Evolutionary conservation across 2,888 invertebrate genomes (phyloP).

Genomic region (Drosophila borealis): DNA sequence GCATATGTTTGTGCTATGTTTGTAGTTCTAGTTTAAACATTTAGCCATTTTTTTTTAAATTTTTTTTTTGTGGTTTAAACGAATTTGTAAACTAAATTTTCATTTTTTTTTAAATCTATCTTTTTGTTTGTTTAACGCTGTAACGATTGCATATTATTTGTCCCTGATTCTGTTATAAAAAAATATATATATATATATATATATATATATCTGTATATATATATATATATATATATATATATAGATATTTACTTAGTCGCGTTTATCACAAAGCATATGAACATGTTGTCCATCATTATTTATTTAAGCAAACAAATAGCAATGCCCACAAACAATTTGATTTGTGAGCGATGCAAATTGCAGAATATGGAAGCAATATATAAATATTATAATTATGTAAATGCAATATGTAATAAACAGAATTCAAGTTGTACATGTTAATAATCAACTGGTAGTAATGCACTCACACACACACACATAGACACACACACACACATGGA

Average conservation of each 20-base stretch:
- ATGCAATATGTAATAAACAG: conserved; percentile 46
- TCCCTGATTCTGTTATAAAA: conserved; percentile 9
- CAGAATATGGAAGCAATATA: conserved; percentile 24
- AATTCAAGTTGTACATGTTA: conserved; percentile 38
- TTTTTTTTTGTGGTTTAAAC: background rate
- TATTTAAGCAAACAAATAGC: conserved; percentile 29
- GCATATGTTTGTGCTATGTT: conserved; percentile 34
- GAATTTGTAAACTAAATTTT: conserved; percentile 16
- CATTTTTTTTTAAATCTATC: background rate
- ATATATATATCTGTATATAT: background rate
- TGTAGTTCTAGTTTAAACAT: conserved; percentile 19
- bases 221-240: background rate
- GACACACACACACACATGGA: background rate
- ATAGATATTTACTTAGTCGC: background rate
- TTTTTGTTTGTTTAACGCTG: background rate
- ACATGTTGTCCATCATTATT: conserved; percentile 26
- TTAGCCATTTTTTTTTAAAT: conserved; percentile 19
- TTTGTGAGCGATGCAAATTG: conserved; percentile 36
- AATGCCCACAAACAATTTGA: background rate
- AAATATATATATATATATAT: background rate
- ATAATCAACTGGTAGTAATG: conserved; percentile 18
- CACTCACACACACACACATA: background rate
- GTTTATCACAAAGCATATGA: conserved; percentile 24
- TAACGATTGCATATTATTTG: background rate
- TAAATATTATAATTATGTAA: conserved; percentile 47